Conservation (phyloP, 1,140 invertebrate genomes). For the Samia ricini region DNA sequence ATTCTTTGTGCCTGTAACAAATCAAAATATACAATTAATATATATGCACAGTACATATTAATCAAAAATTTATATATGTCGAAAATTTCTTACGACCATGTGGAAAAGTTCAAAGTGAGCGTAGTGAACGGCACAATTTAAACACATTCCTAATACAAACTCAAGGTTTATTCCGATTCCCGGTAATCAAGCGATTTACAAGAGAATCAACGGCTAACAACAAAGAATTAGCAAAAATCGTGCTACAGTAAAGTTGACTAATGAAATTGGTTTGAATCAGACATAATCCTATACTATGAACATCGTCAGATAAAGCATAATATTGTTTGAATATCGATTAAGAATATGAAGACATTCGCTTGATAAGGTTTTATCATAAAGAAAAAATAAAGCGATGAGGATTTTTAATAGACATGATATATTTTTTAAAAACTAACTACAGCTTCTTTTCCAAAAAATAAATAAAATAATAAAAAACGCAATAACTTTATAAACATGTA, state of each 20-base stretch:
- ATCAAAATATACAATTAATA: slow-evolving; percentile 5
- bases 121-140: slow-evolving; percentile 1
- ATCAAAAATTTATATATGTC: neutral
- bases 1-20: slow-evolving; percentile 70
- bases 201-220: slow-evolving; percentile 12
- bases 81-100: neutral
- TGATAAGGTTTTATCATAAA: too few species aligned
- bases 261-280: neutral
- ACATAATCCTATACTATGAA: neutral
- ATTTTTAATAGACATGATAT: too few species aligned
- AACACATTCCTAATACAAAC: neutral
- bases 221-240: neutral
- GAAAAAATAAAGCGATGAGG: too few species aligned
- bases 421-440: too few species aligned
- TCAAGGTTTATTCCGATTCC: slow-evolving; percentile 5
- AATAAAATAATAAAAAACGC: too few species aligned
- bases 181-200: slow-evolving; percentile 5
- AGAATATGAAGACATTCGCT: too few species aligned
- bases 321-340: neutral
- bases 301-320: neutral
- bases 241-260: neutral
- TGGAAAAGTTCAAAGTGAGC: neutral
- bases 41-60: too few species aligned
- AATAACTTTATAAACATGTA: too few species aligned
- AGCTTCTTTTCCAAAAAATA: too few species aligned